Evolutionary conservation across 1,140 invertebrate genomes (phyloP).

Genomic region (Tetramorium simillimum): DNA sequence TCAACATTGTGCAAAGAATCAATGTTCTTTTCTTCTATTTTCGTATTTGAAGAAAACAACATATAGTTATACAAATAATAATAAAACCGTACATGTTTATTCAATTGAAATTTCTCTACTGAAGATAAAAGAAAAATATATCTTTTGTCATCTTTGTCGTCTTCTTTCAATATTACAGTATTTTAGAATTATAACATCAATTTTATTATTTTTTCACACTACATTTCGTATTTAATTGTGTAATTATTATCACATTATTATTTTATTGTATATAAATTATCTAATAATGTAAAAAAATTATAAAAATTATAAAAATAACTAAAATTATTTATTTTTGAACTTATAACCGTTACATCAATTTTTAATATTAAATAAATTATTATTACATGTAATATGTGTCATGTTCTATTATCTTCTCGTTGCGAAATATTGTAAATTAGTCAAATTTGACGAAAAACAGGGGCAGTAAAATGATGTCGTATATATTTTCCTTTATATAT

Average conservation of each 20-base stretch:
- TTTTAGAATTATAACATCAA: background rate
- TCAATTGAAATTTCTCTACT: background rate
- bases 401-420: background rate
- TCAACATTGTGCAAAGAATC: too few species aligned
- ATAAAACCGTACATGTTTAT: background rate
- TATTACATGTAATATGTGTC: background rate
- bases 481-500: background rate
- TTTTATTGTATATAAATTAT: background rate
- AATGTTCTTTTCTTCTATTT: background rate
- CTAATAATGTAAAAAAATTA: background rate
- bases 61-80: background rate
- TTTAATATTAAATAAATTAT: constrained; percentile 30
- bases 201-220: background rate
- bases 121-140: background rate
- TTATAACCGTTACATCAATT: background rate
- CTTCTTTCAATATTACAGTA: background rate
- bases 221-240: background rate
- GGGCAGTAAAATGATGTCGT: background rate
- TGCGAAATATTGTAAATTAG: background rate
- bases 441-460: constrained; percentile 10
- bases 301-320: background rate
- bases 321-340: background rate
- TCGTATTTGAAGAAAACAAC: background rate
- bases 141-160: background rate
- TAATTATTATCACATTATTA: background rate